phyloP scores from a whole-genome alignment of 1,140 invertebrate genomes.

The Metaphire vulgaris region DNA sequence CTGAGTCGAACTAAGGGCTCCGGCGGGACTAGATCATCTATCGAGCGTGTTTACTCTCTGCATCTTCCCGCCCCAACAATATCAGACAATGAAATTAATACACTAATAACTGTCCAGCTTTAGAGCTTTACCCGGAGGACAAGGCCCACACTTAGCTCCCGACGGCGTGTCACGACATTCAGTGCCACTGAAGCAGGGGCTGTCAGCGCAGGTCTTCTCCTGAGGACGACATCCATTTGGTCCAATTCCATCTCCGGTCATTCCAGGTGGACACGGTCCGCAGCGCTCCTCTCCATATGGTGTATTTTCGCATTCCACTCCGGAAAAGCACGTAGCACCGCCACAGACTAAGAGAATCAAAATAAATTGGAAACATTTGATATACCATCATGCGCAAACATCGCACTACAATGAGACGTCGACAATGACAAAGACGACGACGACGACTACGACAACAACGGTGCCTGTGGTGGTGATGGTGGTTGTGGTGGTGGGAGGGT shows the following conservation, averaged over 20 bases:
- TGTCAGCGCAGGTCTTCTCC: conserved; percentile 27
- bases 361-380: too few species aligned
- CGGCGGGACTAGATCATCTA: too few species aligned
- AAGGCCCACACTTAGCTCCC: conserved; percentile 41
- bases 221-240: conserved; percentile 44
- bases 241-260: conserved; percentile 72
- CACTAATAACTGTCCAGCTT: too few species aligned
- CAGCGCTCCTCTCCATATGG: not conserved
- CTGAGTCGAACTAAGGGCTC: too few species aligned
- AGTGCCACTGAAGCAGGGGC: conserved; percentile 74
- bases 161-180: conserved; percentile 66
- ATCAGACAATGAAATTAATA: too few species aligned
- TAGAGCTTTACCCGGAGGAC: conserved; percentile 61
- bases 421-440: not conserved
- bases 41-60: too few species aligned
- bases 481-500: not conserved
- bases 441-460: not conserved
- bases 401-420: too few species aligned
- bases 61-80: too few species aligned
- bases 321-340: not conserved
- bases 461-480: not conserved
- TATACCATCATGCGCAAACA: too few species aligned
- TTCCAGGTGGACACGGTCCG: conserved; percentile 54
- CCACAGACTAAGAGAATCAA: too few species aligned
- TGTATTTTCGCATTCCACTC: not conserved